Evolutionary conservation across 2,113 vertebrate genomes (phyloP).

Genomic region (Lepisosteus osseus): DNA sequence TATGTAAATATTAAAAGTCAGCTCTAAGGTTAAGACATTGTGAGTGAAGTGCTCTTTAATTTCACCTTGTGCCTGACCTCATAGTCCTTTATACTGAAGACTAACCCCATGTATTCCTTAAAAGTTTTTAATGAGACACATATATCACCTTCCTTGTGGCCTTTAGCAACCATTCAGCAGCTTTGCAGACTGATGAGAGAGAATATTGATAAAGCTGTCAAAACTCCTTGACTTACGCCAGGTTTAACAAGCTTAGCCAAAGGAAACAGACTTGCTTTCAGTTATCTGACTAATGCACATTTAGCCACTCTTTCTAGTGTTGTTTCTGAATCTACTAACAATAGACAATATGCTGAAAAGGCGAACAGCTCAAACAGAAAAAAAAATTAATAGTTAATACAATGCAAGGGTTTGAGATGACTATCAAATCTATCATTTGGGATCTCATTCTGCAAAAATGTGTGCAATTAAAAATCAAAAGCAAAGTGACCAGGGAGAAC

Average conservation of each 20-base stretch:
- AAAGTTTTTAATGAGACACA: constrained; percentile 69
- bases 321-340: constrained; percentile 8
- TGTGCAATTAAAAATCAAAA: no score
- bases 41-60: constrained; percentile 42
- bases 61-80: constrained; percentile 35
- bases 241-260: constrained; percentile 24
- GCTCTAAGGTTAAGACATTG: constrained; percentile 43
- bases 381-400: not conserved
- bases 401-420: no score
- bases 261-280: constrained; percentile 22
- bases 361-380: not conserved
- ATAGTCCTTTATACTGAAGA: constrained; percentile 22
- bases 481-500: no score
- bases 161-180: constrained; percentile 47
- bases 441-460: no score
- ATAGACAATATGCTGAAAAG: not conserved
- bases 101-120: constrained; percentile 40
- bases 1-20: constrained; percentile 53
- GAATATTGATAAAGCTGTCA: constrained; percentile 64
- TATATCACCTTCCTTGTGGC: constrained; percentile 44
- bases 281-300: constrained; percentile 19
- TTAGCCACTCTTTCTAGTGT: constrained; percentile 13
- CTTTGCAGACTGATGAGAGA: constrained; percentile 52
- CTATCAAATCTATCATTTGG: no score
- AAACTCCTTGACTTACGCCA: constrained; percentile 15